Conservation (phyloP, 2,797 vertebrate species). For the Coregonus sp. region DNA sequence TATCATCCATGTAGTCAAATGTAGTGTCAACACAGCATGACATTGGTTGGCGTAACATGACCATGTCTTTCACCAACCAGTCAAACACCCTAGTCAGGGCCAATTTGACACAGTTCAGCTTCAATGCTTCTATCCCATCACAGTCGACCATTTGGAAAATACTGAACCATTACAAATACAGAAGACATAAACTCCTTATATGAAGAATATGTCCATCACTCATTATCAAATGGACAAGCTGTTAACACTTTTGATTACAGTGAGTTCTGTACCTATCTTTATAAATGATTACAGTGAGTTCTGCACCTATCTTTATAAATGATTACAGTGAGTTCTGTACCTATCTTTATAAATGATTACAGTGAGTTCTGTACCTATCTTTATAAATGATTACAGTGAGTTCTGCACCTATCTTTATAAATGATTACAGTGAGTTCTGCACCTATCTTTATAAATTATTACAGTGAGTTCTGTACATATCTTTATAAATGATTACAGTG, state of each 20-base stretch:
- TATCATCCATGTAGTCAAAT: neutral
- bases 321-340: constrained; percentile 53
- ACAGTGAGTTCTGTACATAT: constrained; percentile 49
- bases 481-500: constrained; percentile 40
- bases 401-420: constrained; percentile 36
- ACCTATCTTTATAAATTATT: constrained; percentile 32
- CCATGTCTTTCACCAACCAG: neutral
- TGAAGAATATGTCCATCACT: neutral
- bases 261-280: constrained; percentile 51
- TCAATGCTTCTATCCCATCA: neutral
- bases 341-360: constrained; percentile 42
- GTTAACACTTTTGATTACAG: constrained; percentile 37
- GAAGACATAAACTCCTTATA: neutral
- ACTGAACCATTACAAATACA: neutral
- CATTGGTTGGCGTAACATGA: neutral
- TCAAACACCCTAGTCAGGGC: neutral
- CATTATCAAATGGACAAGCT: neutral
- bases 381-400: constrained; percentile 43
- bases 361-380: constrained; percentile 45
- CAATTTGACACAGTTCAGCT: neutral
- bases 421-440: constrained; percentile 52
- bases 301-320: constrained; percentile 30
- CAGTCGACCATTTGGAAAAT: neutral
- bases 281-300: constrained; percentile 47
- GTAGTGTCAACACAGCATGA: neutral